Evolutionary conservation across 2,888 invertebrate genomes (phyloP), one percentile per base, ranked within the genome.

Genomic region (Diadromus collaris): DNA sequence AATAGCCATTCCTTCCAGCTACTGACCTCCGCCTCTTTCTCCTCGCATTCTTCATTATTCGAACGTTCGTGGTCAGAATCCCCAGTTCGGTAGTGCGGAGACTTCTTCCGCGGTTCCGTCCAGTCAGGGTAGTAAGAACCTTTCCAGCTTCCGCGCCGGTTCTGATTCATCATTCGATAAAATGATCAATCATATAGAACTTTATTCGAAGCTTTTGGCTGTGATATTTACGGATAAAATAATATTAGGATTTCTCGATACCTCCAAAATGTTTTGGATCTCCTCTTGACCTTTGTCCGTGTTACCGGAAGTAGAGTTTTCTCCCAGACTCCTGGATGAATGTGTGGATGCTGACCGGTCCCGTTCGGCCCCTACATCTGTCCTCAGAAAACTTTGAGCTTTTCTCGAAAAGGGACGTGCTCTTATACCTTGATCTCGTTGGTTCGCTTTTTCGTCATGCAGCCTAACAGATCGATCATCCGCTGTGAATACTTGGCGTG

Each of bases 81-180:
- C 29, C 41, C 19, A 21, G 5, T 6, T 41, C 38, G 54, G 16
- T n/a, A 32, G 13, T 69, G 13, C 10, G 13, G 29, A 58, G 13
- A 44, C 41, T 19, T 58, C 19, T 58, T 58, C 19, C 10, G 29
- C 34, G 67, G 5, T 24, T 24, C 24, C n/a, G 54, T 27, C n/a
- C 2, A 16, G 2, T 67, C 38, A 24, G 54, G 13, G 32, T 54
- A n/a, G 34, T 24, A 54, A 24, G 27, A 54, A 9, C 54, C n/a
- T 4, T 21, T 27, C 67, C 41, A 38, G 27, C 41, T 67, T 51
- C 13, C 2, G 51, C 32, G 32, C 4, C 13, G 34, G 6, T 32
- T 29, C 65, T 65, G 32, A 48, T 13, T 16, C 13, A 63, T 16
- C 13, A 63, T 63, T 63, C 13, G 7, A 56, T 27, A 56, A 29